Conservation (phyloP, 2,113 vertebrate species). For the Miniopterus natalensis region DNA sequence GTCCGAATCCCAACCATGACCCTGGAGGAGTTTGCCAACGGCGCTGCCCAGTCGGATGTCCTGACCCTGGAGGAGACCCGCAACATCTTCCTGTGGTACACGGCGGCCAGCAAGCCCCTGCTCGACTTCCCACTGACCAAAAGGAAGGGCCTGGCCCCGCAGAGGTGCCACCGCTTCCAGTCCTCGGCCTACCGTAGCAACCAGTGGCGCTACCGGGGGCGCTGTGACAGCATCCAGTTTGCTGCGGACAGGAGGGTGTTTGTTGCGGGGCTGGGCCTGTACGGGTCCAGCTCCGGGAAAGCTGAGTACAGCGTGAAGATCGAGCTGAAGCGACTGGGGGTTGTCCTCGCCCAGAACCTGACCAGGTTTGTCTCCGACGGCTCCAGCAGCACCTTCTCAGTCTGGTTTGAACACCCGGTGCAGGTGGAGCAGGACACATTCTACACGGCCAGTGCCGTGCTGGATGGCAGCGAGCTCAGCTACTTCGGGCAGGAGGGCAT, state of each 20-base stretch:
- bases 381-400: slow-evolving; percentile 95
- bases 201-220: slow-evolving; percentile 98
- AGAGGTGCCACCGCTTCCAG: slow-evolving; percentile 96
- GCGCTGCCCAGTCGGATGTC: slow-evolving; percentile 95
- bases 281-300: slow-evolving; percentile 96
- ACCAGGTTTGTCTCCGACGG: slow-evolving; percentile 96
- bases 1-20: slow-evolving; percentile 96
- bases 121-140: slow-evolving; percentile 93
- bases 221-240: slow-evolving; percentile 99
- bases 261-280: slow-evolving; percentile 95
- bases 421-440: slow-evolving; percentile 98
- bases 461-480: slow-evolving; percentile 97
- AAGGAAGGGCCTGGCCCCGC: slow-evolving; percentile 92
- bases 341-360: slow-evolving; percentile 93
- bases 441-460: slow-evolving; percentile 96
- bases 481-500: slow-evolving; percentile 99
- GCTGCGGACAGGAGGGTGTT: slow-evolving; percentile 96
- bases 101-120: slow-evolving; percentile 94
- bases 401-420: slow-evolving; percentile 98
- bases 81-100: slow-evolving; percentile 98
- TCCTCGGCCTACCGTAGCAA: slow-evolving; percentile 97
- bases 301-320: slow-evolving; percentile 96
- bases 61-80: slow-evolving; percentile 98
- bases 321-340: slow-evolving; percentile 95
- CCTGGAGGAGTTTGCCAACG: slow-evolving; percentile 97